Evolutionary conservation across 2,888 invertebrate species (phyloP).

Genomic region (Saturnia pavonia): DNA sequence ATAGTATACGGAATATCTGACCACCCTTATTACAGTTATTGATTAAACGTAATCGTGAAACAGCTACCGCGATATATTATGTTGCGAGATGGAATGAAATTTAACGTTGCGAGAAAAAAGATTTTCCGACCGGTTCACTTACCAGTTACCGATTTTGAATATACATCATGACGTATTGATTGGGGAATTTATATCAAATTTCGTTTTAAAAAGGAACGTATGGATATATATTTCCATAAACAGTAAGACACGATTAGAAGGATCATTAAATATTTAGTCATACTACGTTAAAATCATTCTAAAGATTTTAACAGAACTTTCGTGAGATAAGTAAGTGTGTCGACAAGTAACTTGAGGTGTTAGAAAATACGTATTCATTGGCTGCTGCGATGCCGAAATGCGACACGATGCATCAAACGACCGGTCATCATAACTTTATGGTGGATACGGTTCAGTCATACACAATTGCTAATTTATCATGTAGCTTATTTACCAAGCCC

Average conservation of each 20-base stretch:
- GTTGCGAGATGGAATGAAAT: not conserved
- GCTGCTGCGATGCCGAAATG: not conserved
- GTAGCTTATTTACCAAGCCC: not conserved
- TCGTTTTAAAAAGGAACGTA: not conserved
- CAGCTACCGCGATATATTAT: not conserved
- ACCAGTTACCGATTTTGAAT: not conserved
- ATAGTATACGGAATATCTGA: not conserved
- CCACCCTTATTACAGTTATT: not conserved
- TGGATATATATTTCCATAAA: not conserved
- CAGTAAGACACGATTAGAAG: no score
- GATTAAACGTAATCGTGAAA: constrained; percentile 4
- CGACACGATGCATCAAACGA: not conserved
- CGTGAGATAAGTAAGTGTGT: no score
- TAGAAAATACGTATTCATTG: not conserved
- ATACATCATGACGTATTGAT: not conserved
- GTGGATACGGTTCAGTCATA: not conserved
- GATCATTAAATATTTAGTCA: no score
- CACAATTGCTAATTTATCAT: not conserved
- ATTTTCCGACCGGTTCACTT: not conserved
- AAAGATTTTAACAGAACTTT: not conserved
- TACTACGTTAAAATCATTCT: no score
- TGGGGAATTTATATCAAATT: not conserved
- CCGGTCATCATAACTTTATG: not conserved
- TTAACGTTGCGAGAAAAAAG: not conserved
- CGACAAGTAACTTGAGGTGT: not conserved